These are phyloP conservation scores for Drosophila nikananu DNA, from an alignment of 1,140 invertebrate genomes.

Conservation along the genomic window DNA sequence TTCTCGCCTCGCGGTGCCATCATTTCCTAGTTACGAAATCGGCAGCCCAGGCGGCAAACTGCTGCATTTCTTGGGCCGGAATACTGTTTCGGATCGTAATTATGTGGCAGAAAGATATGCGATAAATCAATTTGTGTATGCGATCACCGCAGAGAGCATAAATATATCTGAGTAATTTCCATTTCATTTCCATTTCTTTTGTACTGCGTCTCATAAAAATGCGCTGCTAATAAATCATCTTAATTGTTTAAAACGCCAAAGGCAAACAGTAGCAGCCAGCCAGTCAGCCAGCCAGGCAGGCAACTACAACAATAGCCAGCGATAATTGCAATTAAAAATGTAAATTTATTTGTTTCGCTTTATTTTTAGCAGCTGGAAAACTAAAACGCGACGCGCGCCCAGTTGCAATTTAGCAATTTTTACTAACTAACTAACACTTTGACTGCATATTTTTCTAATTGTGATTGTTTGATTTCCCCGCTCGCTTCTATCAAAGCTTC, in stretches of 20 bases:
- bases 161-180: conserved; percentile 54
- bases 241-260: conserved; percentile 77
- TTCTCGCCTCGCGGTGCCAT: conserved; percentile 33
- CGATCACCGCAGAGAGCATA: conserved; percentile 58
- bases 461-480: conserved; percentile 52
- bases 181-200: conserved; percentile 50
- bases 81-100: conserved; percentile 37
- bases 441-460: conserved; percentile 69
- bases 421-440: conserved; percentile 66
- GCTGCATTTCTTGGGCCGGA: conserved; percentile 14
- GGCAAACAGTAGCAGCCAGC: conserved; percentile 70
- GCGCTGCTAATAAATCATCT: conserved; percentile 77
- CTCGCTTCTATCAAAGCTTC: conserved; percentile 31
- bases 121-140: conserved; percentile 67
- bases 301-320: conserved; percentile 66
- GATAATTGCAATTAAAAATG: conserved; percentile 83
- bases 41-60: conserved; percentile 12
- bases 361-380: conserved; percentile 72
- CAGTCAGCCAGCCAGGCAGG: conserved; percentile 2
- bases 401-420: conserved; percentile 73
- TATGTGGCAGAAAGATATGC: conserved; percentile 41
- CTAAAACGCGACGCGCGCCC: conserved; percentile 72
- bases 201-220: conserved; percentile 73
- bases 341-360: conserved; percentile 78
- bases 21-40: conserved; percentile 60